A percentile compares a stretch with the other conserved stretches of the same genome.
phyloP scores from a whole-genome alignment of 2,888 invertebrate genomes.

The Drosophila subsilvestris region DNA sequence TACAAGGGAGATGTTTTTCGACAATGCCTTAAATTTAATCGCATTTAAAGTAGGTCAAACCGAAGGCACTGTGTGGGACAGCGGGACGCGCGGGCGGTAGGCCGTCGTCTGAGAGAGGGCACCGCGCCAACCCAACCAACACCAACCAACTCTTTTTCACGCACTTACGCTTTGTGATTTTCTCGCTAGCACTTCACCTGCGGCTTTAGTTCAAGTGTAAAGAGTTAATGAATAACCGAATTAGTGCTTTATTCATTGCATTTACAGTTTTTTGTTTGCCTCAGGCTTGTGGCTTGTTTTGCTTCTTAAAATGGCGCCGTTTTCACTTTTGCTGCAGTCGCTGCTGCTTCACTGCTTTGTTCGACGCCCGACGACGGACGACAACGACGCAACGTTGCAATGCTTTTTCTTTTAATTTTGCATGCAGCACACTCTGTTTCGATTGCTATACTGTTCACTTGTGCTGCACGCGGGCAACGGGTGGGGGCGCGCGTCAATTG shows the following conservation, averaged over 20 bases:
- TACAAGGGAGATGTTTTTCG: slow-evolving; percentile 8
- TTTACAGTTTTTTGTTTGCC: slow-evolving; percentile 59
- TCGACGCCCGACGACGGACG: slow-evolving; percentile 48
- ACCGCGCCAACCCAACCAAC: slow-evolving; percentile 42
- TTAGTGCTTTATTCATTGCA: slow-evolving; percentile 61
- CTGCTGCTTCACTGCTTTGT: slow-evolving; percentile 63
- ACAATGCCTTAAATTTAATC: slow-evolving; percentile 19
- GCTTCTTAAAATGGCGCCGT: slow-evolving; percentile 84
- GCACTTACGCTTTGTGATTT: slow-evolving; percentile 46
- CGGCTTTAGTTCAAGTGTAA: slow-evolving; percentile 46
- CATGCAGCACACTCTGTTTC: slow-evolving; percentile 39
- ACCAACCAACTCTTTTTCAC: slow-evolving; percentile 5
- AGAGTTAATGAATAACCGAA: slow-evolving; percentile 9
- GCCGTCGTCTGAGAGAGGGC: not conserved
- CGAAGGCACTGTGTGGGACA: slow-evolving; percentile 35
- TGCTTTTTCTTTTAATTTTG: slow-evolving; percentile 13
- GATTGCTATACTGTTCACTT: slow-evolving; percentile 27
- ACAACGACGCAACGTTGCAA: slow-evolving; percentile 28
- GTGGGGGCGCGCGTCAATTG: slow-evolving; percentile 22
- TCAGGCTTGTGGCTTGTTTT: slow-evolving; percentile 73
- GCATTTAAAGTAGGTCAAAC: slow-evolving; percentile 70
- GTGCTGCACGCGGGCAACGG: slow-evolving; percentile 28
- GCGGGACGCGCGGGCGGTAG: not conserved
- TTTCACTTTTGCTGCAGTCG: slow-evolving; percentile 70
- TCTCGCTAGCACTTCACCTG: slow-evolving; percentile 50